Base-by-base conservation (phyloP, 2,113 vertebrate species). In the Cebus imitator region DNA sequence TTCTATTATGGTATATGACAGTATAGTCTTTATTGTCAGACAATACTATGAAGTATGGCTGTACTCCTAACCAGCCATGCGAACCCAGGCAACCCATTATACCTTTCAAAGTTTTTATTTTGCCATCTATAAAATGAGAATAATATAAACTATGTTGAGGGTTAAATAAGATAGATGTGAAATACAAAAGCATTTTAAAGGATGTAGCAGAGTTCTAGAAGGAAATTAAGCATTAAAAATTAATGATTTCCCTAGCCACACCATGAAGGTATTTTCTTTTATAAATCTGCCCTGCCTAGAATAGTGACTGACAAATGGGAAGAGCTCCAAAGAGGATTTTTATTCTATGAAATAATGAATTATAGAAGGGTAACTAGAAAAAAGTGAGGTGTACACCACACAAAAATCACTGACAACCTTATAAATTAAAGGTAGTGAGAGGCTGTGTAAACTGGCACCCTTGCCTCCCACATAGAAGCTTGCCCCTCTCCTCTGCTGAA, bases 401-500 rank as follows among this genome's bases (percentile, higher is more conserved):
- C 20, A 35, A 72, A 86, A 94, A 20, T 79, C 37, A 21, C 73
- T 37, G 27, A 57, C 20, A 45, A 52, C 8, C 3, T 13, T 73
- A 1, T 72, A 66, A 32, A 25, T 45, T 40, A 30, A 20, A 12
- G 12, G 10, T 25, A 48, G 9, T 35, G 27, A 23, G 30, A 81
- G 43, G 76, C 16, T 37, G 2, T 52, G 0, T 43, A 17, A 17
- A 17, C 0, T 5, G 70, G 20, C n/a, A n/a, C 3, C 57, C 14
- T 21, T 4, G 40, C 25, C 64, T 89, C 20, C 27, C 61, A 30
- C 2, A 0, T 35, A 30, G 40, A 80, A 37, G 9, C 30, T 35
- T 35, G 23, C 6, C 11, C 70, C 8, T 66, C 45, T 70, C 70
- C 6, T 66, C 52, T 70, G 66, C n/a, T 82, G n/a, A 48, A 75